Percentiles rank a stretch among this genome's conserved stretches.
Evolutionary conservation across 2,797 vertebrate genomes (phyloP).

Genomic region (Agapornis canus): DNA sequence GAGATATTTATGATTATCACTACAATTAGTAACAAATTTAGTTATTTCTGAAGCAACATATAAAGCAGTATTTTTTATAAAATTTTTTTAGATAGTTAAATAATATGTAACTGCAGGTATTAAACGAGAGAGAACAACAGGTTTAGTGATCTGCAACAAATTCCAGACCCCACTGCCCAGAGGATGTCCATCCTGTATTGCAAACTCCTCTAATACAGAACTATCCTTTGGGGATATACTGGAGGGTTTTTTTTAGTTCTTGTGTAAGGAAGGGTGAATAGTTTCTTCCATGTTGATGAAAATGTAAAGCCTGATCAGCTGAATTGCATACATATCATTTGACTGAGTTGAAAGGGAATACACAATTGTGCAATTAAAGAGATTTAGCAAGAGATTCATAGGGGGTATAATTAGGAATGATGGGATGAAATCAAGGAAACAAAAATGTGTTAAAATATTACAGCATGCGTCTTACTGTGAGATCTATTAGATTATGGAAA

Average conservation of each 20-base stretch:
- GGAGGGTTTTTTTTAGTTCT: background rate
- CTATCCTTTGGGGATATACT: background rate
- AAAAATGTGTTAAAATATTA: slow-evolving; percentile 35
- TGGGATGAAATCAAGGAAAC: slow-evolving; percentile 41
- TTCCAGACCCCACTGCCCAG: background rate
- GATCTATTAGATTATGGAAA: slow-evolving; percentile 29
- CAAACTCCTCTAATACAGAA: background rate
- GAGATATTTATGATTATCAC: background rate
- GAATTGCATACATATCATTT: background rate
- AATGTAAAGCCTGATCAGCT: background rate
- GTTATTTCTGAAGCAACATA: background rate
- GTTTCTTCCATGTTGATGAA: background rate
- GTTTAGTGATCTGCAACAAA: background rate
- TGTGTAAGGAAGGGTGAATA: background rate
- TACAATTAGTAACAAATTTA: background rate
- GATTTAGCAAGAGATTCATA: background rate
- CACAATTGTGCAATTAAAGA: slow-evolving; percentile 42
- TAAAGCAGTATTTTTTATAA: background rate
- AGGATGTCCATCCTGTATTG: background rate
- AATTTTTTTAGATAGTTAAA: background rate
- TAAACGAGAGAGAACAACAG: background rate
- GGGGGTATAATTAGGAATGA: slow-evolving; percentile 41
- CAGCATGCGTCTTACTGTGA: background rate
- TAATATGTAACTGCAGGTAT: background rate
- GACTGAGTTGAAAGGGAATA: slow-evolving; percentile 22